These are phyloP conservation scores for Pandemis corylana DNA, from an alignment of 2,888 invertebrate species.

Conservation along the genomic window DNA sequence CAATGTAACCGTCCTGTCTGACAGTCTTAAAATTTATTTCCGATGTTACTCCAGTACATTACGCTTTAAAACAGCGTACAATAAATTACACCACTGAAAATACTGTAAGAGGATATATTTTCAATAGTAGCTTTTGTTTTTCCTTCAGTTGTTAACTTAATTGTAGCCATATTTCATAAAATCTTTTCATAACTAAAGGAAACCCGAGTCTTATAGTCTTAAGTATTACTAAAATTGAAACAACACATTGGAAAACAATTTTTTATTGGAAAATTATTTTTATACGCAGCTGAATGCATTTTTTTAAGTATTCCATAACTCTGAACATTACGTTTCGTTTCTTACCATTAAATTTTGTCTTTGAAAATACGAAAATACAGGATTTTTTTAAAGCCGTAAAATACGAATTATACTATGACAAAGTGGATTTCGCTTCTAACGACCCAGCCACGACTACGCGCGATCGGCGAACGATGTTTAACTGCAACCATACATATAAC, in stretches of 20 bases:
- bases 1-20: not conserved
- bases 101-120: too few relatives aligned
- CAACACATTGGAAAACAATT: not conserved
- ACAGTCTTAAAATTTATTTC: constrained; percentile 7
- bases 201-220: not conserved
- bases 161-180: too few relatives aligned
- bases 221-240: not conserved
- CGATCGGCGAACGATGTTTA: too few relatives aligned
- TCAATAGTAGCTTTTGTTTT: too few relatives aligned
- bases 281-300: not conserved
- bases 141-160: not conserved
- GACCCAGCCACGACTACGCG: too few relatives aligned
- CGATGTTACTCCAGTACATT: not conserved
- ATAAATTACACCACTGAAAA: not conserved
- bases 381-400: too few relatives aligned
- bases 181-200: too few relatives aligned
- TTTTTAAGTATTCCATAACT: not conserved
- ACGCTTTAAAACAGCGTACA: not conserved
- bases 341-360: not conserved
- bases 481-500: too few relatives aligned
- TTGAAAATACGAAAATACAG: not conserved
- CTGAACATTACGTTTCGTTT: not conserved
- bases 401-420: too few relatives aligned
- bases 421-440: too few relatives aligned
- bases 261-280: constrained; percentile 8